These are phyloP conservation scores for Geotrupes spiniger DNA, from an alignment of 2,888 invertebrate species.

Conservation along the genomic window DNA sequence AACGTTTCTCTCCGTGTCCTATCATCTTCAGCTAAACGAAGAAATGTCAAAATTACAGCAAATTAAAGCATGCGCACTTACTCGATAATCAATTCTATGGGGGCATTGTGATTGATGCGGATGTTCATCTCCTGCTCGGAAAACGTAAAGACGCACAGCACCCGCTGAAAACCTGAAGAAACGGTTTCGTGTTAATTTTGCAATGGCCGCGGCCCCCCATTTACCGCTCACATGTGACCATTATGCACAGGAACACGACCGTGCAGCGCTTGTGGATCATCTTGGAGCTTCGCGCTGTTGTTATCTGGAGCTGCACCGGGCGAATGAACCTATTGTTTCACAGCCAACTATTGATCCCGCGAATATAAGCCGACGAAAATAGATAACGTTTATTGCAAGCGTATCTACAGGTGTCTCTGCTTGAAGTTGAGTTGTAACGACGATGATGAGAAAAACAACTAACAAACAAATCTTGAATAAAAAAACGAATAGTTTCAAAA, in stretches of 20 bases:
- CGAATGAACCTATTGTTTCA: too few relatives aligned
- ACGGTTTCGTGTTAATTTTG: background rate
- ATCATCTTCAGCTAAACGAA: too few relatives aligned
- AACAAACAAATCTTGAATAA: too few relatives aligned
- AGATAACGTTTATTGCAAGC: too few relatives aligned
- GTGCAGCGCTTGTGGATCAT: conserved; percentile 14
- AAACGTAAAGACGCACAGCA: conserved; percentile 13
- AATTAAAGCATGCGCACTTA: conserved; percentile 10
- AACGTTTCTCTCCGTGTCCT: too few relatives aligned
- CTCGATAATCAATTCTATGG: conserved; percentile 12
- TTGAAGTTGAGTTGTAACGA: too few relatives aligned
- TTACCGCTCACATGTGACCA: conserved; percentile 18
- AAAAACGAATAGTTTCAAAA: too few relatives aligned
- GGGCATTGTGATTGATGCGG: conserved; percentile 1
- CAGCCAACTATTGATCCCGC: too few relatives aligned
- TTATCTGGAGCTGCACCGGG: too few relatives aligned
- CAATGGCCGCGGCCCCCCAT: background rate
- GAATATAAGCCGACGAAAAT: too few relatives aligned
- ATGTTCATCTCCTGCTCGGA: conserved; percentile 12
- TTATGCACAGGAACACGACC: conserved; percentile 11
- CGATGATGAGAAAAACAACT: too few relatives aligned
- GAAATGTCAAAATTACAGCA: background rate
- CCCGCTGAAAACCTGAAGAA: conserved; percentile 14
- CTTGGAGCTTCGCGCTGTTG: background rate
- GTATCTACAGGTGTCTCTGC: too few relatives aligned